A percentile compares a stretch with the other conserved stretches of the same genome.
Evolutionary conservation across 2,888 invertebrate genomes (phyloP).

Genomic region (Agelastica alni): DNA sequence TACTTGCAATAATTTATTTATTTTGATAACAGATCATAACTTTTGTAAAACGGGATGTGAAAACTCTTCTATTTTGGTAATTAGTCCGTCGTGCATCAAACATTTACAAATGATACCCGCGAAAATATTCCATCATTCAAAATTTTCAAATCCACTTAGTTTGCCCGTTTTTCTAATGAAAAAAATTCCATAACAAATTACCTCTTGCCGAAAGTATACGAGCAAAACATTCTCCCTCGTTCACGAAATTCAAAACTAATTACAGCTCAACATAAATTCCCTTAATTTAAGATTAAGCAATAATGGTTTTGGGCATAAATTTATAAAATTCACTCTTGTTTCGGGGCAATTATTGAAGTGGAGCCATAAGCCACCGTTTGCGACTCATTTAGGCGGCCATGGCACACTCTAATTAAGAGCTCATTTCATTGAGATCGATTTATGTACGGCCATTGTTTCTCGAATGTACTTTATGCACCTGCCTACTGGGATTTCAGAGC

Average conservation of each 20-base stretch:
- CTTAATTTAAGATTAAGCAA: conserved; percentile 39
- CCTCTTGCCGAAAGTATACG: conserved; percentile 9
- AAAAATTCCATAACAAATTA: conserved; percentile 21
- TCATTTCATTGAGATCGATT: conserved; percentile 52
- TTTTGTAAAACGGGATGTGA: neutral
- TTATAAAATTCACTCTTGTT: conserved; percentile 46
- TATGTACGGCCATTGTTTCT: conserved; percentile 44
- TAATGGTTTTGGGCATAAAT: conserved; percentile 42
- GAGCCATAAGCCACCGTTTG: conserved; percentile 34
- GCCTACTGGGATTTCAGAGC: conserved; percentile 24
- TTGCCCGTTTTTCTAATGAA: conserved; percentile 17
- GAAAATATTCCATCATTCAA: conserved; percentile 15
- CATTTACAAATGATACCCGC: conserved; percentile 9
- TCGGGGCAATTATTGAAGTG: conserved; percentile 44
- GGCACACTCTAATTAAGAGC: conserved; percentile 47
- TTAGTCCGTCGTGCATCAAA: conserved; percentile 3
- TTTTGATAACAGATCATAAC: neutral
- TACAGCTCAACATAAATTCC: conserved; percentile 36
- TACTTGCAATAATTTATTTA: neutral
- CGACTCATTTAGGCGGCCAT: conserved; percentile 36
- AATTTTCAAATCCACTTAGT: conserved; percentile 17
- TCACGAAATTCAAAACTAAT: conserved; percentile 36
- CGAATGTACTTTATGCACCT: conserved; percentile 36
- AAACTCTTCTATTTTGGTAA: neutral
- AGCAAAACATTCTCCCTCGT: conserved; percentile 21